Percentiles rank a stretch among this genome's conserved stretches.
Conservation (phyloP, 1,140 invertebrate genomes). For the Pachyrhynchus sulphureomaculatus region DNA sequence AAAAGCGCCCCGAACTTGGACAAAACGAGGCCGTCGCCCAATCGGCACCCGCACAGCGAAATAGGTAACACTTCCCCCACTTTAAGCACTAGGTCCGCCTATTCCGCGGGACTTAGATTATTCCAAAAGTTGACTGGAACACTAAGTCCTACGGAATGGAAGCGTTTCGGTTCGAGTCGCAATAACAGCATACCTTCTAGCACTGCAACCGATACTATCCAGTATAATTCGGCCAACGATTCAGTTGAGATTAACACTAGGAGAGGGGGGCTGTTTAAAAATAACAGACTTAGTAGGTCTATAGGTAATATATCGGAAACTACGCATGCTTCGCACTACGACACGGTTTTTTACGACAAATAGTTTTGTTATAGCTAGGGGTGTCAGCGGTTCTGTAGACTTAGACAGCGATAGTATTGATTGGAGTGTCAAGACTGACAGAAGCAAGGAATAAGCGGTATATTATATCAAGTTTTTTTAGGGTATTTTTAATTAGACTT, state of each 20-base stretch:
- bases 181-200: conserved; percentile 48
- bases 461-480: too few species aligned
- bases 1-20: conserved; percentile 79
- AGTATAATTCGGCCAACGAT: too few species aligned
- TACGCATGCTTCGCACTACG: conserved; percentile 51
- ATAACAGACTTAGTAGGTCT: conserved; percentile 46
- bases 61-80: conserved; percentile 57
- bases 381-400: conserved; percentile 36
- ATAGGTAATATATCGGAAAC: conserved; percentile 48
- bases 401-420: conserved; percentile 23
- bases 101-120: conserved; percentile 38
- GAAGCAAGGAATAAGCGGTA: not conserved
- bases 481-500: too few species aligned
- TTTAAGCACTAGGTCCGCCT: conserved; percentile 38
- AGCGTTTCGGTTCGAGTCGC: conserved; percentile 37
- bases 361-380: conserved; percentile 49
- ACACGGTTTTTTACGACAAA: conserved; percentile 51
- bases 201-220: conserved; percentile 30
- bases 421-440: not conserved
- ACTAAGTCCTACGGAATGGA: conserved; percentile 41
- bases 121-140: conserved; percentile 45
- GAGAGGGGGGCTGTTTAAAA: conserved; percentile 32
- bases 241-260: not conserved
- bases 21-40: conserved; percentile 60
- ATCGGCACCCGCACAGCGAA: conserved; percentile 45